phyloP scores from a whole-genome alignment of 1,140 invertebrate species.

The Melanaphis sacchari region DNA sequence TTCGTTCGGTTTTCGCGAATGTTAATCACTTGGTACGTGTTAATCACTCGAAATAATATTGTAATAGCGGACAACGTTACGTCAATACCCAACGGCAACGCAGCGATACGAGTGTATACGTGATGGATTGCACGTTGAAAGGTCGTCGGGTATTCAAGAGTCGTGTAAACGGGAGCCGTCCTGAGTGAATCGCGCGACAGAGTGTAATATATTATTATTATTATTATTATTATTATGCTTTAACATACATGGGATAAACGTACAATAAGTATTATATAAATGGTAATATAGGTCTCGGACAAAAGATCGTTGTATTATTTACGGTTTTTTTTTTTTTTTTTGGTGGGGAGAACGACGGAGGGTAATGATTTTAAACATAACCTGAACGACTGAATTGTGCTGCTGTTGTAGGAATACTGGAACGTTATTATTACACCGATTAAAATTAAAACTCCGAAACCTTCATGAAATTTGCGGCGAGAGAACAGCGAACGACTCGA shows the following conservation, averaged over 20 bases:
- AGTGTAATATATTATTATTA: too few species aligned
- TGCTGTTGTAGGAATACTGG: neutral
- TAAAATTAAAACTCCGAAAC: neutral
- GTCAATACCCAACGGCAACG: too few species aligned
- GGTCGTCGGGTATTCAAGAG: neutral
- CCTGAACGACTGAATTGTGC: too few species aligned
- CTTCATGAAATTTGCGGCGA: neutral
- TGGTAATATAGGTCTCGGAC: neutral
- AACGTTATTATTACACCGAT: neutral
- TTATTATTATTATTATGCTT: neutral
- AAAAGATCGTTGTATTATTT: neutral
- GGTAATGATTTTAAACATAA: neutral
- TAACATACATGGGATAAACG: neutral
- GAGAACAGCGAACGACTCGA: neutral
- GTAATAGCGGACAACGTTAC: neutral
- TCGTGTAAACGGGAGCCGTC: too few species aligned
- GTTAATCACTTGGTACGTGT: neutral
- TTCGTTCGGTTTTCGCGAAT: neutral
- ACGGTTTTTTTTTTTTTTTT: neutral
- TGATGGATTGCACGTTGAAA: neutral
- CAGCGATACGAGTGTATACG: neutral
- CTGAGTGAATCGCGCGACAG: neutral
- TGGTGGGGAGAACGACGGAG: neutral
- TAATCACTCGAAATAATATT: slow-evolving; percentile 11
- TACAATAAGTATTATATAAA: neutral